Conservation (phyloP, 2,113 vertebrate genomes). For the Todiramphus saurophagus region DNA sequence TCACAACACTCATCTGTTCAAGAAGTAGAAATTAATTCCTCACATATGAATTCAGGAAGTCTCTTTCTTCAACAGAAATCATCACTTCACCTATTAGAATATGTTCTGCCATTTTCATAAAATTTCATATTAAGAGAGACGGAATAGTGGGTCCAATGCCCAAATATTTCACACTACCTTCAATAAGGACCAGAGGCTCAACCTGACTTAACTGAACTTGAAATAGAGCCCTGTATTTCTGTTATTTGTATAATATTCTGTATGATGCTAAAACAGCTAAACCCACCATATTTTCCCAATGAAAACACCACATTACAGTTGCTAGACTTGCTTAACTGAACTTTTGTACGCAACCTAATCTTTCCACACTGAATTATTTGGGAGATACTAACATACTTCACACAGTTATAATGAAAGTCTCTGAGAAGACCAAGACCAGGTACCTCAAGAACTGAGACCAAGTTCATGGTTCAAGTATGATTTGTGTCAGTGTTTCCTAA, state of each 20-base stretch:
- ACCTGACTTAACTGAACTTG: neutral
- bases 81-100: neutral
- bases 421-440: neutral
- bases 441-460: neutral
- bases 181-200: neutral
- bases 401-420: neutral
- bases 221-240: neutral
- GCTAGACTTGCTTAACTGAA: neutral
- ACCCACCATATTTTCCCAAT: neutral
- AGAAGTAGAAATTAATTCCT: neutral
- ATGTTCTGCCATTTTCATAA: neutral
- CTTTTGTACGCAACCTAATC: neutral
- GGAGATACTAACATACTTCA: neutral
- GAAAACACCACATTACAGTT: neutral
- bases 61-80: neutral
- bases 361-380: neutral
- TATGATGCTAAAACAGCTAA: neutral
- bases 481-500: neutral
- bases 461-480: neutral
- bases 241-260: neutral
- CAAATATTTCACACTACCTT: neutral
- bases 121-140: neutral
- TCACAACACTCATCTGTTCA: neutral
- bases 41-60: neutral
- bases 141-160: neutral